phyloP scores from a whole-genome alignment of 1,140 invertebrate genomes.

The Macrosteles quadrilineatus region DNA sequence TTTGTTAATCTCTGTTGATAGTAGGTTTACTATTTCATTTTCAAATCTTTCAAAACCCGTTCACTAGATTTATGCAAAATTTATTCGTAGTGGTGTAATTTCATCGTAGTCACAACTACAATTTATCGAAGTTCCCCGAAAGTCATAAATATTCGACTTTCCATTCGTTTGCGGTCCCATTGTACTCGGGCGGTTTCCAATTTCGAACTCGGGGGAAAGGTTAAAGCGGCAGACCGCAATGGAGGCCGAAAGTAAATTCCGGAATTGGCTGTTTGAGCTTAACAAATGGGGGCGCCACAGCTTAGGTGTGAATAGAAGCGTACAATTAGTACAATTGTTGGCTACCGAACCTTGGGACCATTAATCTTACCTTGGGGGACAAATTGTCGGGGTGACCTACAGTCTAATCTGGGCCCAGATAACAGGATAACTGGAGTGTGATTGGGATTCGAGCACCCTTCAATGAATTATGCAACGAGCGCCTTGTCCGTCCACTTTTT shows the following conservation, averaged over 20 bases:
- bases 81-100: no score
- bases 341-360: background rate
- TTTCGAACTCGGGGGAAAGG: background rate
- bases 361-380: background rate
- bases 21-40: no score
- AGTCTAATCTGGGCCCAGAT: background rate
- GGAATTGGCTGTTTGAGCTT: conserved; percentile 11
- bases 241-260: conserved; percentile 7
- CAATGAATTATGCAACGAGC: background rate
- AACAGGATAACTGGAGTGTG: background rate
- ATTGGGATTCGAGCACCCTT: background rate
- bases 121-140: no score
- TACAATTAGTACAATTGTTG: conserved; percentile 8
- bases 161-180: no score
- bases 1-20: no score
- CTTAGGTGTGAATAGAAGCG: conserved; percentile 1
- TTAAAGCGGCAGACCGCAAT: conserved; percentile 4
- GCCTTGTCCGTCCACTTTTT: no score
- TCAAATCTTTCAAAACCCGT: no score
- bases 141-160: no score
- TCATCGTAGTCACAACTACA: no score
- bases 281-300: background rate
- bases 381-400: conserved; percentile 2
- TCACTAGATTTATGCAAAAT: no score
- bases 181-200: no score